Percentiles rank a stretch among this genome's conserved stretches.
Conservation (phyloP, 2,888 invertebrate genomes). For the Dolomedes plantarius region DNA sequence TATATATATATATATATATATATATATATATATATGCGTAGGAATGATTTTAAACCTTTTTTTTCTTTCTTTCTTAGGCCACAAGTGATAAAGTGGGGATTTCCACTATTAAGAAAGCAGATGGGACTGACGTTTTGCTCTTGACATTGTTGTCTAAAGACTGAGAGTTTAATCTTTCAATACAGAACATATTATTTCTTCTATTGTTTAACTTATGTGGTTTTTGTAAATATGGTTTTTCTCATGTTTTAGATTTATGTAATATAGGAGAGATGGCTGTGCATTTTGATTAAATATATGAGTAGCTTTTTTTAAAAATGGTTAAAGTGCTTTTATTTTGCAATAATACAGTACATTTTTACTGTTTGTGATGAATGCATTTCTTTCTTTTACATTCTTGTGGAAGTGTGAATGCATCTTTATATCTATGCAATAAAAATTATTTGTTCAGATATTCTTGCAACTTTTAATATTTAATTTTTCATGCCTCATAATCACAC, state of each 20-base stretch:
- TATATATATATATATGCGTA: too few relatives aligned
- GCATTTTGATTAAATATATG: not conserved
- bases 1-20: too few relatives aligned
- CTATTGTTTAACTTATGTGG: not conserved
- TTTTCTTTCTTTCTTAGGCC: constrained; percentile 22
- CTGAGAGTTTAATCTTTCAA: constrained; percentile 16
- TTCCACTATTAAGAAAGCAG: constrained; percentile 49
- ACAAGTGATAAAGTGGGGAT: constrained; percentile 56
- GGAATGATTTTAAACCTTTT: too few relatives aligned
- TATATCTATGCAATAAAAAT: not conserved
- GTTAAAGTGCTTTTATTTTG: not conserved
- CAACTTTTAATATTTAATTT: too few relatives aligned
- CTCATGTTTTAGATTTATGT: not conserved
- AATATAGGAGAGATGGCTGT: not conserved
- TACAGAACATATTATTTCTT: not conserved
- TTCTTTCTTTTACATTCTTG: not conserved
- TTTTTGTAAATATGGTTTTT: not conserved
- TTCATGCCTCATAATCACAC: too few relatives aligned
- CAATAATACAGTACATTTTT: too few relatives aligned
- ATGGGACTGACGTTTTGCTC: constrained; percentile 54
- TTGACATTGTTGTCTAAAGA: constrained; percentile 54
- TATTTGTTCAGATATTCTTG: too few relatives aligned
- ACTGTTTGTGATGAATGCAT: not conserved
- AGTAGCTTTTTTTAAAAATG: not conserved
- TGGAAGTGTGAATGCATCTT: not conserved